These are phyloP conservation scores for Leptopilina boulardi DNA, from an alignment of 1,140 invertebrate species.

Conservation along the genomic window DNA sequence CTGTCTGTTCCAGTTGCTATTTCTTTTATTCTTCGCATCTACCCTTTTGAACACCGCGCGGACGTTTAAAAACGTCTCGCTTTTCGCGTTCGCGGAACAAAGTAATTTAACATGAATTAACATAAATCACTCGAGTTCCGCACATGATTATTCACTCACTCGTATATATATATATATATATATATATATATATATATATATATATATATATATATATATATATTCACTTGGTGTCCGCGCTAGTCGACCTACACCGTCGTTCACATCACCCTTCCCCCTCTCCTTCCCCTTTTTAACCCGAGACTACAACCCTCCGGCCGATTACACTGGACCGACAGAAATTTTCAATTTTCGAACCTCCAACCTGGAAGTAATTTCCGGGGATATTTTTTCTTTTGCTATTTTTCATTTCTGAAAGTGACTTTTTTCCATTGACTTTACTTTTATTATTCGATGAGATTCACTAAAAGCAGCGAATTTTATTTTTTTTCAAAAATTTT, in stretches of 20 bases:
- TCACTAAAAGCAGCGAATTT: background rate
- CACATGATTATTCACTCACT: conserved; percentile 54
- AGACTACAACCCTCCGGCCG: conserved; percentile 38
- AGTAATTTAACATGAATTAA: conserved; percentile 68
- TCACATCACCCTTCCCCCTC: background rate
- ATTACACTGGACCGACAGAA: conserved; percentile 57
- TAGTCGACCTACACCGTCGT: background rate
- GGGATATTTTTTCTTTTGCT: background rate
- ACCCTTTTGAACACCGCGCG: background rate
- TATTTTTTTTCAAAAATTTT: background rate
- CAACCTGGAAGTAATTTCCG: conserved; percentile 29
- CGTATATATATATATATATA: background rate
- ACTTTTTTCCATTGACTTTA: background rate
- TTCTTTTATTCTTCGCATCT: background rate
- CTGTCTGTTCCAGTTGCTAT: conserved; percentile 17
- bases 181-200: conserved; percentile 13
- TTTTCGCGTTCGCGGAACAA: conserved; percentile 48
- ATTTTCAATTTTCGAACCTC: conserved; percentile 62
- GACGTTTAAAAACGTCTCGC: conserved; percentile 52
- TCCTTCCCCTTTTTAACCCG: conserved; percentile 14
- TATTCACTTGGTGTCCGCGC: conserved; percentile 35
- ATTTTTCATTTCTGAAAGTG: background rate
- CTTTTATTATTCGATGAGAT: too few species aligned
- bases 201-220: background rate
- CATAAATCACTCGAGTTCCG: conserved; percentile 63